Evolutionary conservation across 2,888 invertebrate genomes (phyloP), one percentile per base, ranked within the genome.

Genomic region (Drosophila lutescens): DNA sequence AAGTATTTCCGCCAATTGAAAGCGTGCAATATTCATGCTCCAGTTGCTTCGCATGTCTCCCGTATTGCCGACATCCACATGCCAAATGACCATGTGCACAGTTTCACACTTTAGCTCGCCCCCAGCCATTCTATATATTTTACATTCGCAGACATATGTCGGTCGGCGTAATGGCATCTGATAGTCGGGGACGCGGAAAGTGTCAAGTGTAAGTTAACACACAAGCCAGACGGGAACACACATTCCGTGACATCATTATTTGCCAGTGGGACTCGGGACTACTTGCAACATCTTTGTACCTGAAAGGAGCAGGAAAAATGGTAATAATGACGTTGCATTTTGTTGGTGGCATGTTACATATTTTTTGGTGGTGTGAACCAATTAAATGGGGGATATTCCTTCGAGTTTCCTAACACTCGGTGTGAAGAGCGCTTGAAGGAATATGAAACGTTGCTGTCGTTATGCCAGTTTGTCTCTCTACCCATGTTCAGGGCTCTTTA

Each of bases 121-220:
- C 40, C 30, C 61, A 46, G 23, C 32, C 23, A 34, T 41, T 17
- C 17, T 43, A 34, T 57, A 17, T 23, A 34, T 41, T 17, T 26
- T 43, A 34, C 43, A 17, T 57, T 59, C 61, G 62, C 7, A 36
- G 36, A 61, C 61, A 60, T 61, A 15, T 61, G 62, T 46, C 61
- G 30, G n/a, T 30, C 46, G 7, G 38, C 15, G 7, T 20, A 60
- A 59, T 44, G 36, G 9, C 60, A 17, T 44, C 36, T 15, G 44
- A 44, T 60, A 46, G 38, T 38, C 38, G 62, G 36, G 38, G 36
- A 36, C 38, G 44, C 36, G 46, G 30, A 61, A 61, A 46, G 15
- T 46, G 36, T 61, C 40, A 61, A 40, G 38, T 47, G 6, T 38
- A 47, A 47, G 46, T 23, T 20, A 44, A 55, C 43, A 55, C 26